Evolutionary conservation across 2,888 invertebrate species (phyloP).

Genomic region (Tetragnatha montana): DNA sequence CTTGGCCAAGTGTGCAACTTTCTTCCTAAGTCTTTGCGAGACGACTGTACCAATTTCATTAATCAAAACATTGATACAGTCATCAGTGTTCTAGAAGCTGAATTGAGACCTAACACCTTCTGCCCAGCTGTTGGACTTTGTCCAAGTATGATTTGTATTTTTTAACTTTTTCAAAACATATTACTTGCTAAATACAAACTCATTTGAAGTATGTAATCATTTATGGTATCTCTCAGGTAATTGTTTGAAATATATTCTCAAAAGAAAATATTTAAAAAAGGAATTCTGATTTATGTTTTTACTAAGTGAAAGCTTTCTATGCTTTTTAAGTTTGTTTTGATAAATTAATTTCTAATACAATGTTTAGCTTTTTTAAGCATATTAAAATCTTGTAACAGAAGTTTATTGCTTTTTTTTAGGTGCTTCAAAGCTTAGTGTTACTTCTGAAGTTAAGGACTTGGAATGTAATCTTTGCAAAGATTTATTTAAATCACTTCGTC

Average conservation of each 20-base stretch:
- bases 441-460: conserved; percentile 40
- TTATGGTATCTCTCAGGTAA: no score
- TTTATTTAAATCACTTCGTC: conserved; percentile 3
- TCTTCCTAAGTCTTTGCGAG: conserved; percentile 82
- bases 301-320: no score
- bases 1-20: conserved; percentile 83
- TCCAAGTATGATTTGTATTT: conserved; percentile 13
- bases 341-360: no score
- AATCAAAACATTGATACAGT: conserved; percentile 84
- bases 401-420: neutral
- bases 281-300: no score
- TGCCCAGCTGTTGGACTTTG: conserved; percentile 43
- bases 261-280: no score
- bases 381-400: no score
- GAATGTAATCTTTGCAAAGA: conserved; percentile 59
- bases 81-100: conserved; percentile 82
- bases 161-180: neutral
- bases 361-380: no score
- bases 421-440: conserved; percentile 2
- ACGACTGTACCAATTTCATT: conserved; percentile 84
- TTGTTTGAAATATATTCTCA: no score
- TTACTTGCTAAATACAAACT: no score
- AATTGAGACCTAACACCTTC: conserved; percentile 81
- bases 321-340: no score
- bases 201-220: no score